Evolutionary conservation across 1,140 invertebrate species (phyloP), one percentile per base, ranked within the genome.

Genomic region (Drosophila pseudoananassae): DNA sequence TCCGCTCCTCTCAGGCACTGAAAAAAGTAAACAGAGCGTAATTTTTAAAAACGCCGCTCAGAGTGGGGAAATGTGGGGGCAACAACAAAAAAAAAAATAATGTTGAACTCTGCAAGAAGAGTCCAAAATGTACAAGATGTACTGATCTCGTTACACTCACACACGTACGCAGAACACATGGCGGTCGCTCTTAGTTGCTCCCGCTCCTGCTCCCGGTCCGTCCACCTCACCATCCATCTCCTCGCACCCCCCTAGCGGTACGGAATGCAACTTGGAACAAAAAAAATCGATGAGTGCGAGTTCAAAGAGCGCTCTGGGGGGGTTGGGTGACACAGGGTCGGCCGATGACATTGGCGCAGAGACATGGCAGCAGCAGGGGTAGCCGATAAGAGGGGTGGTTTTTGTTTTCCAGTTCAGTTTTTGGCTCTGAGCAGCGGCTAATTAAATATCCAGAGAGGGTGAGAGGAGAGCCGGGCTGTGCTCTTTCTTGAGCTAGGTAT

Each of bases 1-100:
- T 25, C 27, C 63, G 69, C 76, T 69, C 45, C 51, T 74, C 27
- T 65, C 50, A 57, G 47, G 25, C n/a, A 12, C 50, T 70, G 66
- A 77, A 87, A 87, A 88, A 88, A 69, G 83, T 88, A 88, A 88
- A 88, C 83, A 88, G 83, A 88, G 83, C 83, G 83, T 76, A 87
- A 83, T 88, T 87, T 88, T 72, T 61, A 78, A 83, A 81, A 88
- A 76, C 84, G 76, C 58, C 83, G 83, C 83, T 88, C 83, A 87
- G 83, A 87, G 84, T 74, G 74, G 82, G 83, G 75, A 88, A 88
- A 88, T 88, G 82, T 87, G 83, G 25, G 25, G 5, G 25, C 5
- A 27, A 27, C 6, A 27, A 27, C 0, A 27, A 27, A 6, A 25
- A 27, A 27, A 27, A 27, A 12, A 87, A 85, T 87, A 71, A 64